Evolutionary conservation across 2,113 vertebrate species (phyloP).

Genomic region (Catharus minimus): DNA sequence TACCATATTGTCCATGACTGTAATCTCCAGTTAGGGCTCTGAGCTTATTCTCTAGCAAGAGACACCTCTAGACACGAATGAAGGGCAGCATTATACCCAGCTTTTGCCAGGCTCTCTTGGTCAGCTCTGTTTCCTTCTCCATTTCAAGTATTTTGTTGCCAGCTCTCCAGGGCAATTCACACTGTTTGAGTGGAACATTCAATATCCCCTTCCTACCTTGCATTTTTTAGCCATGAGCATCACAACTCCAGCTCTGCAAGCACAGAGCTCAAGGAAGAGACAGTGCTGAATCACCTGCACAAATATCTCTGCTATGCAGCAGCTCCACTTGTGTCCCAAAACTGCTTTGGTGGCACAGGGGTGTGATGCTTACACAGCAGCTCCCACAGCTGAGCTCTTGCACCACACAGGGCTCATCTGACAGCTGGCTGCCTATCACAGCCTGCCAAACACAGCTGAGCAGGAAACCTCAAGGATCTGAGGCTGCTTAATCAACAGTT

Average conservation of each 20-base stretch:
- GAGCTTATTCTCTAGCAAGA: slow-evolving; percentile 1
- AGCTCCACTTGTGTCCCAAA: neutral
- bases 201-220: neutral
- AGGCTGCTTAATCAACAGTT: neutral
- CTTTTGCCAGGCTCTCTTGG: neutral
- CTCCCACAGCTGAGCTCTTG: neutral
- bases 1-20: neutral
- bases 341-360: neutral
- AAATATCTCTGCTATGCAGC: neutral
- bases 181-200: neutral
- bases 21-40: neutral
- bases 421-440: neutral
- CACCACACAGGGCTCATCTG: neutral
- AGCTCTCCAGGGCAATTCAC: neutral
- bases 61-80: neutral
- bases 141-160: neutral
- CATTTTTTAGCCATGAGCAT: neutral
- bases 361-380: neutral
- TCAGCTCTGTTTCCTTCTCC: neutral
- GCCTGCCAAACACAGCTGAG: slow-evolving; percentile 4
- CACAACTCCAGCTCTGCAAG: neutral
- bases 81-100: neutral
- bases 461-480: neutral
- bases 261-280: neutral
- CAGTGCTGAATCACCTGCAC: neutral